Conservation (phyloP, 2,113 vertebrate species). For the Silurus meridionalis region DNA sequence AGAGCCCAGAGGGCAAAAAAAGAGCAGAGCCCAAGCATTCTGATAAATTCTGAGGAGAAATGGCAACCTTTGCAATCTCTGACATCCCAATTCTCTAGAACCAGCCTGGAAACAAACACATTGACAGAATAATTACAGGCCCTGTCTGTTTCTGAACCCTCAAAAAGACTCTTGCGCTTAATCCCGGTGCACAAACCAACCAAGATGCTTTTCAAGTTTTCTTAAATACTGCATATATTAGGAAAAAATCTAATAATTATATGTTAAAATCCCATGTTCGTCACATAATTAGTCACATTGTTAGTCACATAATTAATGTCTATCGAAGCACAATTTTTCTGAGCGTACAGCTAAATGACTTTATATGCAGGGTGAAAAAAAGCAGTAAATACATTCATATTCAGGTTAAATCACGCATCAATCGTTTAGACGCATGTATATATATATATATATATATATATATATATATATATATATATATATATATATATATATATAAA, state of each 20-base stretch:
- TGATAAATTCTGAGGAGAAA: conserved; percentile 20
- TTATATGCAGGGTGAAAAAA: not conserved
- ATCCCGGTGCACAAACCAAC: conserved; percentile 18
- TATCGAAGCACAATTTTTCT: not conserved
- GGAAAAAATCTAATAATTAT: not conserved
- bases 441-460: no score
- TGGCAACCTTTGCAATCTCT: conserved; percentile 27
- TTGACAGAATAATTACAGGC: conserved; percentile 34
- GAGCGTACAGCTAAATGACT: not conserved
- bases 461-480: no score
- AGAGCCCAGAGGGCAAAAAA: conserved; percentile 22
- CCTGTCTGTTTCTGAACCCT: conserved; percentile 3
- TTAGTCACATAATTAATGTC: not conserved
- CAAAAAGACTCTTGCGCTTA: not conserved
- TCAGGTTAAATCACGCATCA: no score
- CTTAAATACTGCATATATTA: no score
- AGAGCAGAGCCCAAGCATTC: not conserved
- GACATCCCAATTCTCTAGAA: conserved; percentile 11
- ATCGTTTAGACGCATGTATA: no score
- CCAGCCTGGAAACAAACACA: conserved; percentile 29
- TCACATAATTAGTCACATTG: not conserved
- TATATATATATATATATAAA: no score
- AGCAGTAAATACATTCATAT: not conserved
- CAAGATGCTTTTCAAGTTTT: not conserved
- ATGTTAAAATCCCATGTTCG: not conserved